These are phyloP conservation scores for Danio aesculapii DNA, from an alignment of 2,797 vertebrate species.

Conservation along the genomic window DNA sequence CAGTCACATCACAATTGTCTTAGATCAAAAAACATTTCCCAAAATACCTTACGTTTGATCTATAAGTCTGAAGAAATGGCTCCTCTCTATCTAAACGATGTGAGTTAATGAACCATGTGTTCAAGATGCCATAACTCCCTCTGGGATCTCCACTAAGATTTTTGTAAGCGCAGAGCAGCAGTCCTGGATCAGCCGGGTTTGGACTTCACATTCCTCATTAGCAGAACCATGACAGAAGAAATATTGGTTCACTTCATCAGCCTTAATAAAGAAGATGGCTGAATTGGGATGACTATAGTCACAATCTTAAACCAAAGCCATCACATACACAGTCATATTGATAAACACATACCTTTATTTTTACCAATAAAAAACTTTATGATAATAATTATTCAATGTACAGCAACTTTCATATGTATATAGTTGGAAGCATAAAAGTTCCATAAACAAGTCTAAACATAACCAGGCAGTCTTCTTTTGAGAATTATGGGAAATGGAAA, in stretches of 20 bases:
- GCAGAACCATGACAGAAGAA: slow-evolving; percentile 20
- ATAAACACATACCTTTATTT: no score
- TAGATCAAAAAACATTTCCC: not conserved
- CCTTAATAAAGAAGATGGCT: not conserved
- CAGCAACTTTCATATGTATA: not conserved
- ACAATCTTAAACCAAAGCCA: not conserved
- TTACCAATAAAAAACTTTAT: no score
- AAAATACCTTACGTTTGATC: not conserved
- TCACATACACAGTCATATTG: not conserved
- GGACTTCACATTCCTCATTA: slow-evolving; percentile 44
- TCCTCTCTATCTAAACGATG: not conserved
- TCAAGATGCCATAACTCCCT: slow-evolving; percentile 21
- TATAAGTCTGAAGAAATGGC: not conserved
- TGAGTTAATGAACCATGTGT: slow-evolving; percentile 19
- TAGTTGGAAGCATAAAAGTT: not conserved
- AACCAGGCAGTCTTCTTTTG: slow-evolving; percentile 2
- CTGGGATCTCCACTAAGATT: not conserved
- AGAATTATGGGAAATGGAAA: slow-evolving; percentile 32
- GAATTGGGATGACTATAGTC: not conserved
- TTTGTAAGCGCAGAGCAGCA: slow-evolving; percentile 13
- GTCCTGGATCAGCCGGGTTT: slow-evolving; percentile 2
- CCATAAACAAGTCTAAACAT: slow-evolving; percentile 4
- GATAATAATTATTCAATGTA: not conserved
- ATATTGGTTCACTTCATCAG: not conserved
- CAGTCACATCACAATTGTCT: not conserved